Evolutionary conservation across 2,113 vertebrate genomes (phyloP), one percentile per base, ranked within the genome.

Genomic region (Lethenteron reissneri): DNA sequence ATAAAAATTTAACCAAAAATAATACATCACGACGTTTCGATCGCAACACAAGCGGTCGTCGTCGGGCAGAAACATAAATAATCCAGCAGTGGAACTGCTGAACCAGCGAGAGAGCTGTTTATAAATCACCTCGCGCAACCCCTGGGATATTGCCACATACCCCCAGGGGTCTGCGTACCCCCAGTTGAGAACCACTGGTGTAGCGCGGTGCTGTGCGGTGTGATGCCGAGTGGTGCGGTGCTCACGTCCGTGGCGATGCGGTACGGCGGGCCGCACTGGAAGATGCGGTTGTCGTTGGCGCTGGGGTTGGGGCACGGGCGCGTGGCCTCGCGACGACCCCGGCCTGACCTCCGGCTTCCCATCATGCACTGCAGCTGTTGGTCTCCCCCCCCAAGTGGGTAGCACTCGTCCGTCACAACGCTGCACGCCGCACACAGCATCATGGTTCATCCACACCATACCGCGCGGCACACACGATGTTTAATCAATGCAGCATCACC

Each of bases 181-280:
- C n/a, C 57, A 14, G 57, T 13, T 56, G 13, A 9, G 10, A 70
- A 11, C 12, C 4, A 21, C 56, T 4, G 57, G 9, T 11, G 59
- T 9, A 12, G 57, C 2, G 10, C 9, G 14, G 41, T 41, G 41
- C 41, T 7, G 41, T 41, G 41, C 41, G 41, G 41, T 25, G 7
- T 4, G 56, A 4, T 56, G 56, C n/a, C 70, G 58, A 10, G 8
- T 56, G 10, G 41, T 5, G 64, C 9, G 10, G 21, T 57, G 78
- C 89, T 82, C 81, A 97, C 92, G 1, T 79, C 83, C 68, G 88
- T 82, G 71, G 90, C 86, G 56, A 97, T 85, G 76, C 88, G 90
- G 83, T 97, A 97, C 60, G 85, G 87, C 0, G 92, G 94, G 3
- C 90, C 94, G 76, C 90, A 88, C 82, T 96, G 92, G 83, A 92